These are phyloP conservation scores for Sandelia bainsii DNA, from an alignment of 2,797 vertebrate species.

Conservation along the genomic window DNA sequence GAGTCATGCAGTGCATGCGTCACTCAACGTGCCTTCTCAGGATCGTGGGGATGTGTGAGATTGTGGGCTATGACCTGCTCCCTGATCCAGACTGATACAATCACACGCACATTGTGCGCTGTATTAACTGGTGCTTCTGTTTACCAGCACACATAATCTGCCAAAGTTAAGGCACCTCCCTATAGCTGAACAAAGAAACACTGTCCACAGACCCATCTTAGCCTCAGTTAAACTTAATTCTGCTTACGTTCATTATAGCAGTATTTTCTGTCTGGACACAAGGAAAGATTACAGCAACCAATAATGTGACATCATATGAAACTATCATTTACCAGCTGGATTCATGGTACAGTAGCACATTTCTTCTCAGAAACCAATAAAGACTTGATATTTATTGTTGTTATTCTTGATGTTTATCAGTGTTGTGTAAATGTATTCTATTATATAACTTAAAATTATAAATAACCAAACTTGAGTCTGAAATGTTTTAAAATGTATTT, in stretches of 20 bases:
- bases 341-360: no score
- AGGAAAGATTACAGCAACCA: not conserved
- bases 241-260: not conserved
- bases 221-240: no score
- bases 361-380: no score
- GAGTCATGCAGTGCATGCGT: slow-evolving; percentile 1
- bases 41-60: slow-evolving; percentile 2
- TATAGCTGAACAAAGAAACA: no score
- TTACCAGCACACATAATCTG: no score
- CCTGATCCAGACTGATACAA: not conserved
- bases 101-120: not conserved
- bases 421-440: not conserved
- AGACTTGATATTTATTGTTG: no score
- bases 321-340: not conserved
- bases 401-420: no score
- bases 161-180: no score
- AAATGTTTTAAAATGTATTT: slow-evolving; percentile 75
- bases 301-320: not conserved
- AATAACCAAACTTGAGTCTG: slow-evolving; percentile 29
- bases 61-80: not conserved
- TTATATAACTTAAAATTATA: not conserved
- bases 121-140: not conserved
- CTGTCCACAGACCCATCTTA: no score
- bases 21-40: no score
- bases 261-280: not conserved